Conservation (phyloP, 1,140 invertebrate species). For the Mesaphorura yosii region DNA sequence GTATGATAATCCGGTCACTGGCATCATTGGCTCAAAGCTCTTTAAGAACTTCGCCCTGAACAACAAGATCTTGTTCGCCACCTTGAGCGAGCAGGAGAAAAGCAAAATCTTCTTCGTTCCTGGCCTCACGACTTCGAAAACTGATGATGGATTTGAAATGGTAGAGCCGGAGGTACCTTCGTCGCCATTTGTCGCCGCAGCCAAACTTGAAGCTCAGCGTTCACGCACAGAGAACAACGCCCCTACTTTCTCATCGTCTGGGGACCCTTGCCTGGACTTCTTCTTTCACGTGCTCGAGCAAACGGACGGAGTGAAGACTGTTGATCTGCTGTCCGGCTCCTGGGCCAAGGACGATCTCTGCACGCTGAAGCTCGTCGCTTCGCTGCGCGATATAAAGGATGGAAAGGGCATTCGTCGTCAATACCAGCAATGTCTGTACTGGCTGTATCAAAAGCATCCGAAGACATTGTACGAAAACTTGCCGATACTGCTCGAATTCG, state of each 20-base stretch:
- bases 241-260: slow-evolving; percentile 16
- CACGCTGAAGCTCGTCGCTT: slow-evolving; percentile 23
- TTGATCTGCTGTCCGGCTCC: slow-evolving; percentile 2
- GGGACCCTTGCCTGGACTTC: slow-evolving; percentile 22
- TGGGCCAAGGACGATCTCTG: slow-evolving; percentile 18
- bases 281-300: slow-evolving; percentile 26
- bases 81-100: too few species aligned
- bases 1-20: too few species aligned
- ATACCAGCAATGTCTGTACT: slow-evolving; percentile 23
- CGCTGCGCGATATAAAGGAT: slow-evolving; percentile 15
- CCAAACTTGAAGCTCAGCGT: background rate
- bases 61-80: too few species aligned
- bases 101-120: too few species aligned
- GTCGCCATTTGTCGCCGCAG: slow-evolving; percentile 7
- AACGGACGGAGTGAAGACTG: background rate
- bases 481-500: slow-evolving; percentile 14
- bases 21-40: too few species aligned
- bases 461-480: slow-evolving; percentile 24
- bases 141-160: slow-evolving; percentile 5
- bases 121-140: too few species aligned
- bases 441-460: slow-evolving; percentile 26
- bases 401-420: slow-evolving; percentile 25
- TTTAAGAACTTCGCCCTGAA: too few species aligned
- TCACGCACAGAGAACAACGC: slow-evolving; percentile 20
- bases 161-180: background rate